These are phyloP conservation scores for Phytoseiulus persimilis DNA, from an alignment of 2,888 invertebrate genomes.

Conservation along the genomic window DNA sequence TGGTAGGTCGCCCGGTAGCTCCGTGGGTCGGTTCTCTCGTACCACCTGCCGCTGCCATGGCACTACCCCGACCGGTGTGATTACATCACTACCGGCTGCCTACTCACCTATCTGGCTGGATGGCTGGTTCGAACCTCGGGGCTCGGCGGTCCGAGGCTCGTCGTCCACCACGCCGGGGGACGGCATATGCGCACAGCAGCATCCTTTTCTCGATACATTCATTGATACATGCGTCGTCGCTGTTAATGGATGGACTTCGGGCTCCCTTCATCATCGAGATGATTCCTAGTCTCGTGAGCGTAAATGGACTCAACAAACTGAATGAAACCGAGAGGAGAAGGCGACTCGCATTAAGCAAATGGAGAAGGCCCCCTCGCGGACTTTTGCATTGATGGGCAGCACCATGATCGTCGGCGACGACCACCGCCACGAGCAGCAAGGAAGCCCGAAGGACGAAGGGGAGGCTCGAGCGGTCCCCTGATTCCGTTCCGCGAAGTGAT, in stretches of 20 bases:
- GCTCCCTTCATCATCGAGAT: background rate
- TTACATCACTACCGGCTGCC: background rate
- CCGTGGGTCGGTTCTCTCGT: background rate
- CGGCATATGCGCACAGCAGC: background rate
- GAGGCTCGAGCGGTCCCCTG: background rate
- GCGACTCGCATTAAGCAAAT: background rate
- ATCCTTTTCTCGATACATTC: background rate
- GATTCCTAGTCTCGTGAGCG: background rate
- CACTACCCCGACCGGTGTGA: background rate
- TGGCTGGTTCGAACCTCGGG: background rate
- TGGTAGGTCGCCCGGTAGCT: background rate
- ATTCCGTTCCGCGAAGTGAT: conserved; percentile 37
- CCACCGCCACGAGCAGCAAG: background rate
- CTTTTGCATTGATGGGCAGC: background rate
- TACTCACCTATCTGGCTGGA: background rate
- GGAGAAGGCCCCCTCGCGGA: background rate
- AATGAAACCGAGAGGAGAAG: background rate
- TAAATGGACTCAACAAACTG: background rate
- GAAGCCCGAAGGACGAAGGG: background rate
- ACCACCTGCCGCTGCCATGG: conserved; percentile 5
- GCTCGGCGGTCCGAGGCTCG: background rate
- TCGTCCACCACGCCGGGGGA: background rate
- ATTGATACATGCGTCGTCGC: background rate
- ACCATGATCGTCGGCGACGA: no score
- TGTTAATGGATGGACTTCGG: background rate